A percentile compares a stretch with the other conserved stretches of the same genome.
Evolutionary conservation across 2,797 vertebrate species (phyloP).

Genomic region (Siniperca scherzeri): DNA sequence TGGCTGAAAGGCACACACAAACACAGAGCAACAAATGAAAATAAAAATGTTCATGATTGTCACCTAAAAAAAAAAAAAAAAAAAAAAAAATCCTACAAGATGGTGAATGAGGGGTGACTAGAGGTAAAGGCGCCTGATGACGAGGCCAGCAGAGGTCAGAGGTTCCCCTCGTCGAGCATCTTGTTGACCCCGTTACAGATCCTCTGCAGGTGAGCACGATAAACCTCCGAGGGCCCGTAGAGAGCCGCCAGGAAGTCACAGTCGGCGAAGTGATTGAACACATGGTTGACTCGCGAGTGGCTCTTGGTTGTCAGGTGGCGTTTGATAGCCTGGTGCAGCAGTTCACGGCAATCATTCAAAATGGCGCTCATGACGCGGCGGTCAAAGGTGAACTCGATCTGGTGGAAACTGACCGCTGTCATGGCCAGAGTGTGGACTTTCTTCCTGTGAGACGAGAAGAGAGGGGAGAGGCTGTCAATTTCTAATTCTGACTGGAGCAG

Average conservation of each 20-base stretch:
- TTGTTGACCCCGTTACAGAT: constrained; percentile 94
- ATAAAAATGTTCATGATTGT: constrained; percentile 57
- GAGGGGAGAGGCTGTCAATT: constrained; percentile 52
- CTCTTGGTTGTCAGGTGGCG: constrained; percentile 94
- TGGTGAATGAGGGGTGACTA: constrained; percentile 13
- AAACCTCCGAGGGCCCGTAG: constrained; percentile 91
- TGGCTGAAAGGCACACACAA: constrained; percentile 60
- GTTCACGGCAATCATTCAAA: constrained; percentile 92
- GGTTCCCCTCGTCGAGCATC: constrained; percentile 94
- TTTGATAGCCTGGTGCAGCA: constrained; percentile 93
- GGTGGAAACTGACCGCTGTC: constrained; percentile 95
- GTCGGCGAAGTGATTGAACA: constrained; percentile 95
- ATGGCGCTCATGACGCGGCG: constrained; percentile 91
- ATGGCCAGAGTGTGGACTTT: constrained; percentile 94
- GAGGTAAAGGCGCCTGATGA: constrained; percentile 42
- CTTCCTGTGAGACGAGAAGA: constrained; percentile 79
- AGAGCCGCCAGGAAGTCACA: constrained; percentile 93
- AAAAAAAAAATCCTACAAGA: constrained; percentile 15
- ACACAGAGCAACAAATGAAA: constrained; percentile 53
- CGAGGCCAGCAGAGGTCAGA: constrained; percentile 82
- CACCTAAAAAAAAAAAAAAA: constrained; percentile 53
- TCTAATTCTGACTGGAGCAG: constrained; percentile 60
- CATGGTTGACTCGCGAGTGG: constrained; percentile 93
- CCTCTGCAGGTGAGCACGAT: constrained; percentile 87
- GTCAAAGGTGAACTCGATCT: constrained; percentile 99